Conservation (phyloP, 2,888 invertebrate species). For the Pomacea canaliculata region DNA sequence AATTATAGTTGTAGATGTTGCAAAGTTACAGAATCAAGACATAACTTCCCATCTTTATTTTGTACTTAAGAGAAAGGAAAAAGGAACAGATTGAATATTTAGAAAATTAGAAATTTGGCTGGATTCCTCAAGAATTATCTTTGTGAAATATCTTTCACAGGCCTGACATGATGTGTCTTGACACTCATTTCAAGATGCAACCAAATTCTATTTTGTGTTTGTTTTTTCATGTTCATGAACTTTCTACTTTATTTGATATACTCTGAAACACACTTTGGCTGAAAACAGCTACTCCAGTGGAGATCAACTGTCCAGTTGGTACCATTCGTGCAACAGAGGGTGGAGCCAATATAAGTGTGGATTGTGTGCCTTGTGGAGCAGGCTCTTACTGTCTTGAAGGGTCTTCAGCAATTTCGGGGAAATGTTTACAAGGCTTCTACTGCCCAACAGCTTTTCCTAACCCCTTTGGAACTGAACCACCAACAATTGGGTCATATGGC, state of each 20-base stretch:
- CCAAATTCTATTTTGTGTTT: too few relatives aligned
- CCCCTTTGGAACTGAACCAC: slow-evolving; percentile 53
- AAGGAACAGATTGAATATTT: neutral
- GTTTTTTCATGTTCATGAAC: too few relatives aligned
- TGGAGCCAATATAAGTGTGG: slow-evolving; percentile 46
- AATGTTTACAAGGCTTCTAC: slow-evolving; percentile 62
- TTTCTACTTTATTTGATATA: neutral
- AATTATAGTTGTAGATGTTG: neutral
- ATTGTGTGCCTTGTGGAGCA: slow-evolving; percentile 63
- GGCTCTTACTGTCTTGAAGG: slow-evolving; percentile 65
- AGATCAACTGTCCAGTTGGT: slow-evolving; percentile 64
- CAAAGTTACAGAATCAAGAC: neutral
- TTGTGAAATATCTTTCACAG: too few relatives aligned
- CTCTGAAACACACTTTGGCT: neutral
- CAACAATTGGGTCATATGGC: slow-evolving; percentile 64
- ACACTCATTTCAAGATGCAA: too few relatives aligned
- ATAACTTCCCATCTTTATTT: neutral
- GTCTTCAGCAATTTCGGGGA: slow-evolving; percentile 45
- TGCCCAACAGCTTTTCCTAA: slow-evolving; percentile 63
- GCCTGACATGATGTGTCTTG: too few relatives aligned
- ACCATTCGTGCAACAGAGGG: slow-evolving; percentile 56
- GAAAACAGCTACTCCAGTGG: slow-evolving; percentile 60
- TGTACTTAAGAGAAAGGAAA: neutral
- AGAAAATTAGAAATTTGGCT: too few relatives aligned
- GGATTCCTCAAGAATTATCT: too few relatives aligned